These are phyloP conservation scores for Stenchaetothrips biformis DNA, from an alignment of 2,888 invertebrate genomes.

Conservation along the genomic window DNA sequence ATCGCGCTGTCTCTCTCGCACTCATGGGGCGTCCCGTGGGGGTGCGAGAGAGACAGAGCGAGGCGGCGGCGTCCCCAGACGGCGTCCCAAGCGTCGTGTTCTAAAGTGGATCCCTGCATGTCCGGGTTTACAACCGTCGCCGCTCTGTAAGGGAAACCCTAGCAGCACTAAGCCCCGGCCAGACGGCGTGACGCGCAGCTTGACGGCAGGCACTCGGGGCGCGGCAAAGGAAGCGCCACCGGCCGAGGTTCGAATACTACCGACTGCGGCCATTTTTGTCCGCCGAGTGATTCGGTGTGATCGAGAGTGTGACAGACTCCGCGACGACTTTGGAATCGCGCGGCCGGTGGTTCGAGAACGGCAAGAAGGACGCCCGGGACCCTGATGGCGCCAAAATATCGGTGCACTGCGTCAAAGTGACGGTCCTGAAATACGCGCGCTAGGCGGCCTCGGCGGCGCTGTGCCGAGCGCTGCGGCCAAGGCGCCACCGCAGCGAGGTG, in stretches of 20 bases:
- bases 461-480: background rate
- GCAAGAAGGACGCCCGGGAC: too few species aligned
- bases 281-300: background rate
- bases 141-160: background rate
- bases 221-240: background rate
- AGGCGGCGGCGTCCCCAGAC: background rate
- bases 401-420: too few species aligned
- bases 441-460: too few species aligned
- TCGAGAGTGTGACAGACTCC: too few species aligned
- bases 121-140: background rate
- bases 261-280: background rate
- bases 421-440: background rate
- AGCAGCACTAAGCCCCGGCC: background rate
- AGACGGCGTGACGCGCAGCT: background rate
- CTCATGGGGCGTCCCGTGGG: background rate
- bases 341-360: too few species aligned
- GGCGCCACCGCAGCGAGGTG: too few species aligned
- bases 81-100: background rate
- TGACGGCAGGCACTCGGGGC: background rate
- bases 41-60: background rate
- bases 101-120: background rate
- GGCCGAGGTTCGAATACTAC: background rate
- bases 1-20: background rate
- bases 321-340: too few species aligned
- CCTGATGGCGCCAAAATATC: too few species aligned